Conservation (phyloP, 2,113 vertebrate genomes). For the Ammospiza nelsoni region DNA sequence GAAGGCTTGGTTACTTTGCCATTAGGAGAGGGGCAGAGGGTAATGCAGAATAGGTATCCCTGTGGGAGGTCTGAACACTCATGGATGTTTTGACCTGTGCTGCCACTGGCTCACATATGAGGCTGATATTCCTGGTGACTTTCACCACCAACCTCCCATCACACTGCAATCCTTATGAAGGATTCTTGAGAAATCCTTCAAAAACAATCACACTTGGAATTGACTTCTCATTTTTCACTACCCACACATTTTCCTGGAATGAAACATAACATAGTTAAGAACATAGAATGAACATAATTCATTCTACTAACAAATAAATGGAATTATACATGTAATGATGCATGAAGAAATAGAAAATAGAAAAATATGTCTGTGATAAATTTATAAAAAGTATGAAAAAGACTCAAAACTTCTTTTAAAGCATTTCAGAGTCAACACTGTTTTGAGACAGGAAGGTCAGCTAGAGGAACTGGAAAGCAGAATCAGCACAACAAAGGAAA, state of each 20-base stretch:
- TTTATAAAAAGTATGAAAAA: background rate
- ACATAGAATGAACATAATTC: too few species aligned
- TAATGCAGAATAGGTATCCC: background rate
- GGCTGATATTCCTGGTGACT: background rate
- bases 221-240: background rate
- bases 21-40: background rate
- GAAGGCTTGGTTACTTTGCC: background rate
- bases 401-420: background rate
- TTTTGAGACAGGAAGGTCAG: background rate
- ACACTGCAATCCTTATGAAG: background rate
- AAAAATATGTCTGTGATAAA: background rate
- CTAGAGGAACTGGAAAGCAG: background rate
- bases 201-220: background rate
- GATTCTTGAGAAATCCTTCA: background rate
- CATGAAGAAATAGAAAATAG: background rate
- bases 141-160: background rate
- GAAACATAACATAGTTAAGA: background rate
- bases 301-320: background rate
- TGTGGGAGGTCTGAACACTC: background rate
- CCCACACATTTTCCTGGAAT: background rate
- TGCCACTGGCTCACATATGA: background rate
- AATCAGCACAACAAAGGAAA: background rate
- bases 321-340: background rate
- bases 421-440: background rate
- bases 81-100: background rate